Base-by-base conservation (phyloP, 2,797 vertebrate genomes). In the Odontamblyopus lacepedii region DNA sequence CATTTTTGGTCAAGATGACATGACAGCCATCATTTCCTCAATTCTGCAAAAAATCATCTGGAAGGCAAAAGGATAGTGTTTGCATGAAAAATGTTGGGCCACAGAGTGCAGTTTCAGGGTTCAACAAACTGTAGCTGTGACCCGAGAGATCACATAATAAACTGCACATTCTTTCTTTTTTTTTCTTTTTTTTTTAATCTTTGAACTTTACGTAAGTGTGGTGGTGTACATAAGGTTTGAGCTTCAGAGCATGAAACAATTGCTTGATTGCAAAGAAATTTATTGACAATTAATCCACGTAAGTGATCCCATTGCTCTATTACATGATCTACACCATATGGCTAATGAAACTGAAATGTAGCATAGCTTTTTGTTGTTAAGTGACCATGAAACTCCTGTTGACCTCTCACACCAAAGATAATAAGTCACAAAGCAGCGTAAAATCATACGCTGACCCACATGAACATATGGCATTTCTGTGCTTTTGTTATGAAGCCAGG, bases 361-460 rank as follows among this genome's bases (percentile, higher is more conserved):
- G n/a, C 62, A 48, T 50, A 48, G n/a, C 44, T 51, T 51, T 66
- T 66, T 48, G 44, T 66, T 50, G 15, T 41, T 48, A 65, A 66
- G 15, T 66, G 44, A 66, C 44, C 27, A 15, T 50, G 44, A 66
- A 66, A 66, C 64, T 67, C 29, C 27, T 32, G 27, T 15, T 32
- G 48, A 67, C 65, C 50, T 32, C 50, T 66, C 44, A 66, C 64
- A 67, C 65, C 29, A 32, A n/a, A 67, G 27, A 55, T 51, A 66
- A 67, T 53, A 67, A 67, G 48, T 67, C 50, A 53, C 65, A 67
- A 67, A 68, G 30, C 50, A 23, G 67, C 32, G n/a, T 68, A 56
- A 68, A 57, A 69, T 57, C 56, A 69, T 18, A 26, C 41, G 29
- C 32, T 32, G 27, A n/a, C 56, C n/a, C 57, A 48, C 41, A 60